Conservation (phyloP, 2,888 invertebrate species). For the Rotaria socialis region DNA sequence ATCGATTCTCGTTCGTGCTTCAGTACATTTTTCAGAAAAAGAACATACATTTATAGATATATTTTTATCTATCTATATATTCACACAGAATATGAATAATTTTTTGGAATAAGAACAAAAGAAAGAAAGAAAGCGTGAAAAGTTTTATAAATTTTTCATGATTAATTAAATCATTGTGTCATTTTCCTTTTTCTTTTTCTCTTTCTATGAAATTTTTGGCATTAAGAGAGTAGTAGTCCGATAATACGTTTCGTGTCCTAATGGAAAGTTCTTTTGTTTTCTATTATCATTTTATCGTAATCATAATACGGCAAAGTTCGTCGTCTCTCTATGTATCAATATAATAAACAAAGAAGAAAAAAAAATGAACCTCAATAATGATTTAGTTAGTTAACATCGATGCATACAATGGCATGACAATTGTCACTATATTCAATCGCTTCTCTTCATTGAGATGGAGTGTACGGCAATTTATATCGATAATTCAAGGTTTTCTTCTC, state of each 20-base stretch:
- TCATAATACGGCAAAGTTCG: neutral
- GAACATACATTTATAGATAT: too few species aligned
- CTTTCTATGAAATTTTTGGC: neutral
- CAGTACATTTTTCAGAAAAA: too few species aligned
- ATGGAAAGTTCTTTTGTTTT: neutral
- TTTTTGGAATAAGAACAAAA: too few species aligned
- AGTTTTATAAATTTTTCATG: too few species aligned
- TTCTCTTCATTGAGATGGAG: neutral
- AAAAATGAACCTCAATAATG: neutral
- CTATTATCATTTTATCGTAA: neutral
- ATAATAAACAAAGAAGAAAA: neutral
- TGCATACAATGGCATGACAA: neutral
- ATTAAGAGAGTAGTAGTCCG: neutral
- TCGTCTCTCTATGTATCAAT: neutral
- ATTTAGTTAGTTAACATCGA: neutral
- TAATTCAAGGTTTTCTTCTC: conserved; percentile 3
- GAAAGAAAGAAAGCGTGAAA: too few species aligned
- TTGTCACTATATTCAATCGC: neutral
- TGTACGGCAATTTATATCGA: neutral
- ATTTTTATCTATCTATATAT: too few species aligned
- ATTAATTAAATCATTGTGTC: too few species aligned
- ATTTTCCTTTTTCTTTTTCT: too few species aligned
- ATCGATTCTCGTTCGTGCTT: too few species aligned
- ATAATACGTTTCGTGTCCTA: neutral
- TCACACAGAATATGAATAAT: too few species aligned